Evolutionary conservation across 2,888 invertebrate species (phyloP).

Genomic region (Apomyelois bistriatella): DNA sequence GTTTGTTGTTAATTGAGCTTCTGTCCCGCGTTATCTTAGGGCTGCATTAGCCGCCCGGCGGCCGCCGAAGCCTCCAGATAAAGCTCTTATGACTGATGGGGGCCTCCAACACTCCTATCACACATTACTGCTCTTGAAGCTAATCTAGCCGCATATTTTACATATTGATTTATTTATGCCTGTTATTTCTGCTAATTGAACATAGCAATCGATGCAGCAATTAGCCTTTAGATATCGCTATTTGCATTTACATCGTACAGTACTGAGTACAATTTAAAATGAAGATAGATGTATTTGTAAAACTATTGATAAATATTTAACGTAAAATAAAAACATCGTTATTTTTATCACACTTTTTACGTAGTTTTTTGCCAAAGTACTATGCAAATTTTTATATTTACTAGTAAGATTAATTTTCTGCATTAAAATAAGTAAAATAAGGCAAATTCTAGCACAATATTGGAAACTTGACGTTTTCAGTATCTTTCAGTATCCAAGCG

Average conservation of each 20-base stretch:
- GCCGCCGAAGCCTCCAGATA: slow-evolving; percentile 43
- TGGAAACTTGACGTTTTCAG: no score
- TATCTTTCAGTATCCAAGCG: no score
- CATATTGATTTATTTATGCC: neutral
- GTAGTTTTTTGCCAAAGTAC: no score
- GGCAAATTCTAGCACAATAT: no score
- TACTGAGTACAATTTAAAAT: neutral
- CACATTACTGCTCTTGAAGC: neutral
- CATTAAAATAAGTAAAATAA: no score
- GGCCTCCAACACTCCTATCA: slow-evolving; percentile 1
- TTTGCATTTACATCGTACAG: neutral
- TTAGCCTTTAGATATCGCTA: slow-evolving; percentile 5
- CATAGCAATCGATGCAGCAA: slow-evolving; percentile 1
- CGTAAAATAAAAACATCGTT: no score
- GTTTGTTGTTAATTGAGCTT: slow-evolving; percentile 77
- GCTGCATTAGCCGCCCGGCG: slow-evolving; percentile 61
- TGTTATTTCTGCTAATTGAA: slow-evolving; percentile 3
- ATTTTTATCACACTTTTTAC: no score
- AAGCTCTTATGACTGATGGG: slow-evolving; percentile 59
- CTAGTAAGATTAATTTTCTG: no score
- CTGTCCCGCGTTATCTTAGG: slow-evolving; percentile 63
- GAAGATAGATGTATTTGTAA: no score
- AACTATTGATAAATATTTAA: no score
- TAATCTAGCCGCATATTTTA: neutral
- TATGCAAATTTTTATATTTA: no score